phyloP scores from a whole-genome alignment of 2,888 invertebrate genomes.

The Tenthredo notha region DNA sequence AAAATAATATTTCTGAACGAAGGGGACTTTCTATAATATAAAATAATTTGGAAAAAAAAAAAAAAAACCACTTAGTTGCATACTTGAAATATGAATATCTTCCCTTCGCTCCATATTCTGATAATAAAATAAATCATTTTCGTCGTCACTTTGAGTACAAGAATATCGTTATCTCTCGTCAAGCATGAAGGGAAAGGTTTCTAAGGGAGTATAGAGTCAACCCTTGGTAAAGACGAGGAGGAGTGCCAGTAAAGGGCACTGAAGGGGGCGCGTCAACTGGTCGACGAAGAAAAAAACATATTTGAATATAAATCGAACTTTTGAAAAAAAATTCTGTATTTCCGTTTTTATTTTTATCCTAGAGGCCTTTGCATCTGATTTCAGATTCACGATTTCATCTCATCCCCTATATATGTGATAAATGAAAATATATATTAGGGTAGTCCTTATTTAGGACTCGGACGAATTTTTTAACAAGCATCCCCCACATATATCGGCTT shows the following conservation, averaged over 20 bases:
- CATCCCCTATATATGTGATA: no score
- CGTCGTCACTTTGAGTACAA: neutral
- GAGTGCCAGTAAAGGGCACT: neutral
- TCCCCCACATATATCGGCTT: no score
- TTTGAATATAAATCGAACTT: constrained; percentile 27
- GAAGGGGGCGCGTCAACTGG: neutral
- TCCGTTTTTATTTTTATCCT: neutral
- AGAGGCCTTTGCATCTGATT: neutral
- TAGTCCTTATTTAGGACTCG: no score
- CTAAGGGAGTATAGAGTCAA: neutral
- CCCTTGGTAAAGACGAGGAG: neutral
- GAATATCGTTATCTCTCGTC: neutral
- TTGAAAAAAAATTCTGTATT: neutral
- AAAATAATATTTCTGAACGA: no score
- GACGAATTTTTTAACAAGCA: no score
- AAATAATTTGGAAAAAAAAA: no score
- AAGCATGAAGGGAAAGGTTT: neutral
- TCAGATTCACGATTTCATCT: no score
- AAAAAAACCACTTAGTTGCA: neutral
- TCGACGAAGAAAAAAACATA: neutral
- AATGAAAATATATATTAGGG: no score
- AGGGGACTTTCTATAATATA: no score
- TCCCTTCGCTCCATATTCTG: neutral
- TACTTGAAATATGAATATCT: neutral
- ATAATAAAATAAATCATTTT: neutral